These are phyloP conservation scores for Heliconius ethilla DNA, from an alignment of 2,888 invertebrate genomes.

Conservation along the genomic window DNA sequence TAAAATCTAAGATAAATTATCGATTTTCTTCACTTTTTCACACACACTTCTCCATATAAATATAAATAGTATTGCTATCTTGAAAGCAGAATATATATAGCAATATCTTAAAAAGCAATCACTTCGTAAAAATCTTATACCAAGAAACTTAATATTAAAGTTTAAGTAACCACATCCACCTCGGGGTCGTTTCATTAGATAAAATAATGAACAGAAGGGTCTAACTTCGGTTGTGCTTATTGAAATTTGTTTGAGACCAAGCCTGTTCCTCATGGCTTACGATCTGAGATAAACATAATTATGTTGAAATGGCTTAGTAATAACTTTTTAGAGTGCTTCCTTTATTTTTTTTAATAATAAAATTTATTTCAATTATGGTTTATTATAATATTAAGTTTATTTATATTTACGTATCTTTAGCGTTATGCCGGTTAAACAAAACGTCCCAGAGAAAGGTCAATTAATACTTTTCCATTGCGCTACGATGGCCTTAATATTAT, in stretches of 20 bases:
- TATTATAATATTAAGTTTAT: neutral
- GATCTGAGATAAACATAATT: neutral
- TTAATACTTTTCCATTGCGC: neutral
- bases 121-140: neutral
- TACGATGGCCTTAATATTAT: neutral
- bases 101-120: neutral
- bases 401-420: neutral
- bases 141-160: slow-evolving; percentile 12
- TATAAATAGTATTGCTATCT: too few species aligned
- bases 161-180: slow-evolving; percentile 18
- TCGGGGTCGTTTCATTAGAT: slow-evolving; percentile 21
- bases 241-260: slow-evolving; percentile 23
- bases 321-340: neutral
- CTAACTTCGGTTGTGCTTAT: slow-evolving; percentile 20
- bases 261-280: neutral
- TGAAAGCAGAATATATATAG: neutral
- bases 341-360: neutral
- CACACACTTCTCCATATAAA: too few species aligned
- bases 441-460: neutral
- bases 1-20: too few species aligned
- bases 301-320: neutral
- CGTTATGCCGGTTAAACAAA: neutral
- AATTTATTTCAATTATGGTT: neutral
- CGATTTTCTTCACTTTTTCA: too few species aligned
- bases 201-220: slow-evolving; percentile 18